Base-by-base conservation (phyloP, 2,888 invertebrate genomes). In the Polymixis lichenea region DNA sequence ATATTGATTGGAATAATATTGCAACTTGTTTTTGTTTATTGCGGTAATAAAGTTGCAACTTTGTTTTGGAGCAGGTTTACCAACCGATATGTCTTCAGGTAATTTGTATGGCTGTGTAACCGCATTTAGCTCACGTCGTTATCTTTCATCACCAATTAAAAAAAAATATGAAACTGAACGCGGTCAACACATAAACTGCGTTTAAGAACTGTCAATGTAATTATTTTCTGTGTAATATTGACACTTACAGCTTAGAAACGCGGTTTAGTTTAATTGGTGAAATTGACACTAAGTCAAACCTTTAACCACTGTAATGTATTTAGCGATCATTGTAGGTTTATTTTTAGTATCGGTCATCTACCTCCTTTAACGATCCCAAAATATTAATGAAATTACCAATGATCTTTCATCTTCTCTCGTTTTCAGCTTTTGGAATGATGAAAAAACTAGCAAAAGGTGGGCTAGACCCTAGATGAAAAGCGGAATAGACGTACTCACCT, bases 1-100 rank as follows among this genome's bases (percentile, higher is more conserved):
- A 68, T 62, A 53, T 65, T 69, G 75, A 88, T 80, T 78, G 70
- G 58, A 67, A 77, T 83, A 78, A 77, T 84, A 84, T 76, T 88
- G 82, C 80, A 88, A 78, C 69, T 81, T 61, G 82, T 81, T 83
- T 79, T 75, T 67, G 74, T 84, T 65, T 75, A 76, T 65, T 62
- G 62, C 25, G 19, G 32, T 72, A 58, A 46, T 77, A 69, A 75
- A 76, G 61, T 77, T 79, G 78, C 75, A 86, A 86, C 62, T 78
- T 76, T 77, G 78, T 86, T 80, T 68, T 46, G 7, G 49, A 77
- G 72, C 77, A 32, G 64, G 79, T 82, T 82, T 58, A 53, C 38
- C 38, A 38, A 5, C 32, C 67, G 22, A 67, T 72, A 73, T 55
- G 7, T 46, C 22, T 53, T 56, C 62, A 60, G 55, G 67, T 65